These are phyloP conservation scores for Eudemis profundana DNA, from an alignment of 2,888 invertebrate genomes.

Conservation along the genomic window DNA sequence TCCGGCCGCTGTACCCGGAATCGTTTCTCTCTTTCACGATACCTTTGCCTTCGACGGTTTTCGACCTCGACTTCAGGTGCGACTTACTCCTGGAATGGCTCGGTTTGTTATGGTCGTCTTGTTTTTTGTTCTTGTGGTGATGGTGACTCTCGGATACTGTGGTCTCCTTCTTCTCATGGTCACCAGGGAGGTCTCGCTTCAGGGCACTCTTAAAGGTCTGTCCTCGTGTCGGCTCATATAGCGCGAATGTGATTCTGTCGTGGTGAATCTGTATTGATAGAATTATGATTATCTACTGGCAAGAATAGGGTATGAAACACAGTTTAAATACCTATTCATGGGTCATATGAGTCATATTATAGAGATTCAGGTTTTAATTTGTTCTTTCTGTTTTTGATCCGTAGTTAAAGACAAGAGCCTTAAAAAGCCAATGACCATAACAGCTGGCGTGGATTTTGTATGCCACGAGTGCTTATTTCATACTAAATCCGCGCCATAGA, in stretches of 20 bases:
- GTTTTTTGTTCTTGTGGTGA: slow-evolving; percentile 59
- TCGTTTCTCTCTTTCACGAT: slow-evolving; percentile 69
- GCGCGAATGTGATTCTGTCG: slow-evolving; percentile 77
- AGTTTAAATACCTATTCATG: background rate
- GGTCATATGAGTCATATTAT: too few species aligned
- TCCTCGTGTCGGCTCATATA: slow-evolving; percentile 76
- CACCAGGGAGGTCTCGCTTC: slow-evolving; percentile 63
- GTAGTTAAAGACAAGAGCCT: too few species aligned
- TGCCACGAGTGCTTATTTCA: too few species aligned
- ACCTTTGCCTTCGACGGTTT: slow-evolving; percentile 68
- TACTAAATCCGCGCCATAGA: too few species aligned
- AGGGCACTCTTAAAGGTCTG: slow-evolving; percentile 79
- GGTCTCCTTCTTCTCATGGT: slow-evolving; percentile 57
- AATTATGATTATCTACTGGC: background rate
- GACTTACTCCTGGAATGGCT: slow-evolving; percentile 53
- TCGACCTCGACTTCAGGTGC: slow-evolving; percentile 56
- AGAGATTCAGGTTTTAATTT: too few species aligned
- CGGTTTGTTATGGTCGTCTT: slow-evolving; percentile 53
- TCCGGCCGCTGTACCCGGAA: slow-evolving; percentile 60
- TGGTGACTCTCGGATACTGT: slow-evolving; percentile 51
- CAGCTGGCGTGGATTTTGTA: too few species aligned
- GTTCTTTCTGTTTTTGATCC: too few species aligned
- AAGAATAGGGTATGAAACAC: background rate
- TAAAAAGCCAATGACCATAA: too few species aligned
- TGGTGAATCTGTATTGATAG: slow-evolving; percentile 69